phyloP scores from a whole-genome alignment of 2,888 invertebrate genomes.

The Theodoxus fluviatilis region DNA sequence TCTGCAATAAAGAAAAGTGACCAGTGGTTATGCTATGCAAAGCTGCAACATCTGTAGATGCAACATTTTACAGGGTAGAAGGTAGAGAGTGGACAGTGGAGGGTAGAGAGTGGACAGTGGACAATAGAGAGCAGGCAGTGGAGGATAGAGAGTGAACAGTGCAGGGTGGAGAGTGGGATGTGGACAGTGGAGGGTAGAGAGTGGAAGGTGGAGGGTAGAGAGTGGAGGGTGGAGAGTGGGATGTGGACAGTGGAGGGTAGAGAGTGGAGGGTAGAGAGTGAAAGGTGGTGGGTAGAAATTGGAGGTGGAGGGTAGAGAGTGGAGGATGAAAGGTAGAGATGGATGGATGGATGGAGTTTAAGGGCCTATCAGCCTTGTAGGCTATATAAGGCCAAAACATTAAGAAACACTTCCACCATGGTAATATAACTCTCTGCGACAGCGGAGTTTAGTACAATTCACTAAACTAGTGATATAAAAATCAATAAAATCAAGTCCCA shows the following conservation, averaged over 20 bases:
- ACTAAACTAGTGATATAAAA: too few relatives aligned
- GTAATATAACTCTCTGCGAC: too few relatives aligned
- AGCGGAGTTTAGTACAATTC: too few relatives aligned
- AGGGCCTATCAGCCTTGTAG: too few relatives aligned
- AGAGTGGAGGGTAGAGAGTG: not conserved
- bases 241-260: not conserved
- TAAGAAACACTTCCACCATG: too few relatives aligned
- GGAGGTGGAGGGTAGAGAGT: slow-evolving; percentile 15
- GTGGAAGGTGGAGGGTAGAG: not conserved
- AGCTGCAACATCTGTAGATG: not conserved
- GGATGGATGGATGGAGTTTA: too few relatives aligned
- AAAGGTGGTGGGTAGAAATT: too few relatives aligned
- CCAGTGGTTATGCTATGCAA: not conserved
- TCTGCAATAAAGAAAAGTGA: slow-evolving; percentile 36
- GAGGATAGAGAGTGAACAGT: not conserved
- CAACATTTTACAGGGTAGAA: not conserved
- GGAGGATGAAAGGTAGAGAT: slow-evolving; percentile 9
- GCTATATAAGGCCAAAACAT: too few relatives aligned
- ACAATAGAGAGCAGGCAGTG: not conserved
- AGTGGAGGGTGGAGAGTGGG: not conserved
- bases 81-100: not conserved
- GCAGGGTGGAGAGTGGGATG: not conserved
- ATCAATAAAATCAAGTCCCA: too few relatives aligned
- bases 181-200: slow-evolving; percentile 3
- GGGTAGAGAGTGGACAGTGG: not conserved